Evolutionary conservation across 2,888 invertebrate species (phyloP).

Genomic region (Linnaemya tessellans): DNA sequence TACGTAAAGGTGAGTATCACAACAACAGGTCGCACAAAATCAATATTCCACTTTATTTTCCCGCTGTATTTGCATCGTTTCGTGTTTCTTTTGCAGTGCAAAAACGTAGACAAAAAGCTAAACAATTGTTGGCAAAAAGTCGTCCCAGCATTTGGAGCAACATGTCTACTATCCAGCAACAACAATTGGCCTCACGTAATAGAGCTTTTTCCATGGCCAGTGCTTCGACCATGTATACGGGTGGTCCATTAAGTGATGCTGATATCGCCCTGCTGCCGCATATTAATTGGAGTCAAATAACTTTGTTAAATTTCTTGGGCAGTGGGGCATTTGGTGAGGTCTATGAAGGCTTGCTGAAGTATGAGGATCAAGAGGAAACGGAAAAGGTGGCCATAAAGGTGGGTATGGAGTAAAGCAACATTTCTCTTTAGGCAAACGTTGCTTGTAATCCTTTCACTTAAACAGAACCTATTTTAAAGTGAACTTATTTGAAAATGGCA

Average conservation of each 20-base stretch:
- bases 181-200: constrained; percentile 85
- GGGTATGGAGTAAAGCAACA: constrained; percentile 48
- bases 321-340: constrained; percentile 99
- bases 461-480: too few species aligned
- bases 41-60: not conserved
- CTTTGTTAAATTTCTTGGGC: constrained; percentile 94
- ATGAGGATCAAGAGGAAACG: constrained; percentile 86
- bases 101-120: constrained; percentile 87
- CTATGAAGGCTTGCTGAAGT: constrained; percentile 93
- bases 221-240: constrained; percentile 90
- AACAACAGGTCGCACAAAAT: not conserved
- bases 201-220: constrained; percentile 91
- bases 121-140: constrained; percentile 86
- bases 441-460: too few species aligned
- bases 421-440: too few species aligned
- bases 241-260: constrained; percentile 87
- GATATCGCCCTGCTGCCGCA: constrained; percentile 93
- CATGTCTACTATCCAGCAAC: constrained; percentile 90
- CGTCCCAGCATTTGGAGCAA: constrained; percentile 89
- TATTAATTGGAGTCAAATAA: constrained; percentile 93
- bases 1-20: constrained; percentile 78
- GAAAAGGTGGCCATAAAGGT: constrained; percentile 97
- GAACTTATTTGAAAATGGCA: too few species aligned
- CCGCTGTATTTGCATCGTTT: not conserved
- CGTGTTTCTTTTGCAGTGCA: constrained; percentile 84